These are phyloP conservation scores for Chondrosia reniformis DNA, from an alignment of 37 sponge, comb jelly and placozoan species.

Conservation along the genomic window DNA sequence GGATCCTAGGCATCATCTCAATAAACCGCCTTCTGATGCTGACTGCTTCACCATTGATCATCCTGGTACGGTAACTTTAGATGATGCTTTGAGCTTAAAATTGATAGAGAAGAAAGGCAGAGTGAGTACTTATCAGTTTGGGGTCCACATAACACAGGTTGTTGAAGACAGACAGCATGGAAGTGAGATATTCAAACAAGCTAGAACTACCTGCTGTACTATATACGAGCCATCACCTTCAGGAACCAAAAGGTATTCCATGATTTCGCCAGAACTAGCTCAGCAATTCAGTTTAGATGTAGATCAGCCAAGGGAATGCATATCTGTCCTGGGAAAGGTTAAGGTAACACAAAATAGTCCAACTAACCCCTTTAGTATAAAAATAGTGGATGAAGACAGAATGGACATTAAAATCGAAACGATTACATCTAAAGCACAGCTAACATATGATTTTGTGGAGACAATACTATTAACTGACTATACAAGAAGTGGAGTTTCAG, in stretches of 20 bases:
- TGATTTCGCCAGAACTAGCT: conserved; percentile 12
- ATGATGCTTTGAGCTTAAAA: conserved; percentile 69
- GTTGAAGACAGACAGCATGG: conserved; percentile 2
- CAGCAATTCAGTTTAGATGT: conserved; percentile 29
- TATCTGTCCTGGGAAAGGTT: neutral
- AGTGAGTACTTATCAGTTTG: conserved; percentile 35
- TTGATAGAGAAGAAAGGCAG: neutral
- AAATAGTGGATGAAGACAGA: neutral
- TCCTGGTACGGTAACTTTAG: conserved; percentile 36
- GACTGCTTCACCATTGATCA: conserved; percentile 67
- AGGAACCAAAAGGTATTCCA: conserved; percentile 19
- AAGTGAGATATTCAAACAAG: conserved; percentile 6
- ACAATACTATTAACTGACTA: conserved; percentile 13
- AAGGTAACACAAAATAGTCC: neutral
- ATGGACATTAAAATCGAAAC: conserved; percentile 1
- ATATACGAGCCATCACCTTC: conserved; percentile 23
- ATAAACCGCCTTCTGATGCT: too few species aligned
- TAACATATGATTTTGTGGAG: conserved; percentile 47
- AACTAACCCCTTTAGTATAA: too few species aligned
- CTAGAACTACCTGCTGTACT: conserved; percentile 9
- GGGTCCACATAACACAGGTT: conserved; percentile 52
- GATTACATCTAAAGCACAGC: conserved; percentile 32
- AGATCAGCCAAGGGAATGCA: neutral
- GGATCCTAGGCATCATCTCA: neutral
- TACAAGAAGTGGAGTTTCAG: neutral